Base-by-base conservation (phyloP, 2,888 invertebrate genomes). In the Anthophora plumipes region DNA sequence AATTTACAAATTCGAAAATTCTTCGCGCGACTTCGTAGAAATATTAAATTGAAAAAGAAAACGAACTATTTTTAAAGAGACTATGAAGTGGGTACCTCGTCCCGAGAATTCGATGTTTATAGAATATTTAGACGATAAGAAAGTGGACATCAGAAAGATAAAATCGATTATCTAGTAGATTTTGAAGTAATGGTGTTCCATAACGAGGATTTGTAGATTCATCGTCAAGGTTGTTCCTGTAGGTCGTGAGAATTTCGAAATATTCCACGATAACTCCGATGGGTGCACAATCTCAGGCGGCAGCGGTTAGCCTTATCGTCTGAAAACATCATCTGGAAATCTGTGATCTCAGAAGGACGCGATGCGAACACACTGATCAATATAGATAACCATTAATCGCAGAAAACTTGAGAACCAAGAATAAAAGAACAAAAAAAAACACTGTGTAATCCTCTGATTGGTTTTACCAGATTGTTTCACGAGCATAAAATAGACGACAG, bases 201-300 rank as follows among this genome's bases (percentile, higher is more conserved):
- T 12, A 9, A 8, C 14, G 12, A 12, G n/a, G 55, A 43, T 55
- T n/a, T 37, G 8, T 54, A 17, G 52, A n/a, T 57, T 25, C n/a
- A 37, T 54, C 66, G 48, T 43, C 57, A 57, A 69, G 60, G 52
- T 11, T 61, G 61, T 63, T 54, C 31, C 48, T 61, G 74, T 70
- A 73, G 81, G 69, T 81, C 70, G 79, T 70, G 74, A 67, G 70
- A 81, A 79, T 79, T 74, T 79, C 70, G 70, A 81, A 79, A 79
- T 79, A 79, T 79, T 79, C 80, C 74, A 70, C 61, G 73, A 81
- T 81, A 79, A 52, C 70, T 17, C 50, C 39, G 17, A 17, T n/a
- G 78, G n/a, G 60, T 77, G 73, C 77, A 69, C 54, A 73, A 80
- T 80, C 80, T 52, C 52, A 7, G 57, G 7, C 57, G 61, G 39